phyloP scores from a whole-genome alignment of 2,888 invertebrate species.

The Catocala nupta region DNA sequence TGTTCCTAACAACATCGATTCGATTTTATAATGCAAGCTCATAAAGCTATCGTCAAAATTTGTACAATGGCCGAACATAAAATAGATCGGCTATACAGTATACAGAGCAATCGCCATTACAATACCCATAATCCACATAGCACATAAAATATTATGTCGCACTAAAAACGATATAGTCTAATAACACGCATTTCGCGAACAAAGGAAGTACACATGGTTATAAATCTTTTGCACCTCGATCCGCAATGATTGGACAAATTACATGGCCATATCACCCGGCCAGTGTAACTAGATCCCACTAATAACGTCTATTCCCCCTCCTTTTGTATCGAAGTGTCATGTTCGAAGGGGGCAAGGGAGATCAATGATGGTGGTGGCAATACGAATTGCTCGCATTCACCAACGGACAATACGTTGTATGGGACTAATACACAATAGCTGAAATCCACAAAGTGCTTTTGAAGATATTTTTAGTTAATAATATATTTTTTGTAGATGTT shows the following conservation, averaged over 20 bases:
- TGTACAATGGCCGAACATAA: conserved; percentile 23
- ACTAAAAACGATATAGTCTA: conserved; percentile 47
- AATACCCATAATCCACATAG: conserved; percentile 29
- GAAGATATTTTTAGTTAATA: conserved; percentile 42
- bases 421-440: conserved; percentile 57
- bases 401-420: conserved; percentile 61
- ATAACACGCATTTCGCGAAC: conserved; percentile 42
- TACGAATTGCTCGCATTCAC: conserved; percentile 59
- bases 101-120: conserved; percentile 6
- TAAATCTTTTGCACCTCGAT: conserved; percentile 64
- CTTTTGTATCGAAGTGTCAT: conserved; percentile 17
- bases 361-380: conserved; percentile 48
- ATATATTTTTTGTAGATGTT: conserved; percentile 5
- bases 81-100: conserved; percentile 29
- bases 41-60: conserved; percentile 5
- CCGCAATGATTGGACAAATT: conserved; percentile 65
- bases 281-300: conserved; percentile 32
- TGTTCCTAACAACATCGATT: too few species aligned
- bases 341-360: conserved; percentile 30
- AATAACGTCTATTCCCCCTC: conserved; percentile 19
- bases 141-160: conserved; percentile 44
- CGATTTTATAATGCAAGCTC: too few species aligned
- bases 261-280: conserved; percentile 47
- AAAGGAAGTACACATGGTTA: conserved; percentile 45
- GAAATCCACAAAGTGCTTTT: conserved; percentile 57